Conservation (phyloP, 2,797 vertebrate genomes). For the Gastrophryne carolinensis region DNA sequence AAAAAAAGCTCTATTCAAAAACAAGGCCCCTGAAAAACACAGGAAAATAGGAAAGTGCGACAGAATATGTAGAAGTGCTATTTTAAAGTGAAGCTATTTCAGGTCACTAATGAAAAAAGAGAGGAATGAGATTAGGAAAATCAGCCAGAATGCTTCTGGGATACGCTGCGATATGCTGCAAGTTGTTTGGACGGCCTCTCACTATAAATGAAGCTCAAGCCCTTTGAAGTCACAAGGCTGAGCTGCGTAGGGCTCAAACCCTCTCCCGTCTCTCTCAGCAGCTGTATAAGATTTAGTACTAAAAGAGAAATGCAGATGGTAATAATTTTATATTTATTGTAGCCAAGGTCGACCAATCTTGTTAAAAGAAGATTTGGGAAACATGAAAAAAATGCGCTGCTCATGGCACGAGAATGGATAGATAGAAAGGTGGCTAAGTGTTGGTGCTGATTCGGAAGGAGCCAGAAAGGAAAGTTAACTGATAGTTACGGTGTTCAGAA, state of each 20-base stretch:
- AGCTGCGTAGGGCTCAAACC: slow-evolving; percentile 24
- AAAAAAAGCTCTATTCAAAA: no score
- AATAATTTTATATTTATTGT: slow-evolving; percentile 35
- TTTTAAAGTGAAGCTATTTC: not conserved
- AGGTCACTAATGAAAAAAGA: not conserved
- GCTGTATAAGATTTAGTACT: slow-evolving; percentile 36
- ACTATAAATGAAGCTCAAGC: not conserved
- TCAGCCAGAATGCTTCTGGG: not conserved
- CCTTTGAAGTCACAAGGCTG: not conserved
- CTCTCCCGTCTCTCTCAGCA: not conserved
- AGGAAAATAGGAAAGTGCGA: no score
- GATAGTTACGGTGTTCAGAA: no score
- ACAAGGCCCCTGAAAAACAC: no score
- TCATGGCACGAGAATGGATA: no score
- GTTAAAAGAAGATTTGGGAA: slow-evolving; percentile 32
- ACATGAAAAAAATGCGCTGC: slow-evolving; percentile 7
- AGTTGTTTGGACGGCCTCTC: slow-evolving; percentile 3
- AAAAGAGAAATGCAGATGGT: slow-evolving; percentile 31
- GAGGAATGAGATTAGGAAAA: not conserved
- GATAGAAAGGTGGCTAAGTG: slow-evolving; percentile 16
- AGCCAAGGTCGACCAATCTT: slow-evolving; percentile 27
- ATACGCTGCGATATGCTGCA: not conserved
- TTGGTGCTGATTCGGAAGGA: slow-evolving; percentile 29
- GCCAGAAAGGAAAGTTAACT: no score
- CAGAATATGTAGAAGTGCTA: not conserved